Conservation (phyloP, 2,797 vertebrate species). For the Sebastes minor region DNA sequence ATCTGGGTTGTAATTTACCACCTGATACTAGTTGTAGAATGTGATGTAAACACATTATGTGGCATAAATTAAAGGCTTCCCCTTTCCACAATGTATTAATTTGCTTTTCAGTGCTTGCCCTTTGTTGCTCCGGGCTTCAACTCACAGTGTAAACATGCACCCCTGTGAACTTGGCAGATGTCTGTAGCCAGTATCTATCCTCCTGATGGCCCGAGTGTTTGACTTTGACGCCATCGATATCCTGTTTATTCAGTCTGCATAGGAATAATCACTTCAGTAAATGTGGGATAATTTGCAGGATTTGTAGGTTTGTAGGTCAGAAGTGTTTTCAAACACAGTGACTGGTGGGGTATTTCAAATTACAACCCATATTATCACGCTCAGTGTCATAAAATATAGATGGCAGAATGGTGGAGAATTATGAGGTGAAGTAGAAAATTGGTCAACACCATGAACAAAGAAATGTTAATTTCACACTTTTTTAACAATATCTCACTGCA, state of each 20-base stretch:
- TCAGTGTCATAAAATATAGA: background rate
- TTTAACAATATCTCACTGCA: background rate
- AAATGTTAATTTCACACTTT: background rate
- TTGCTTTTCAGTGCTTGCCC: slow-evolving; percentile 53
- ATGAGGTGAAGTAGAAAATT: background rate
- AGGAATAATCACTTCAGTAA: slow-evolving; percentile 74
- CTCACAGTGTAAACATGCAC: slow-evolving; percentile 61
- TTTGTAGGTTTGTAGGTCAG: slow-evolving; percentile 69
- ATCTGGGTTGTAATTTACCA: background rate
- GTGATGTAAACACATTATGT: background rate
- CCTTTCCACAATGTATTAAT: slow-evolving; percentile 23
- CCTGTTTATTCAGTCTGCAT: slow-evolving; percentile 79
- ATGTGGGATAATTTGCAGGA: slow-evolving; percentile 55
- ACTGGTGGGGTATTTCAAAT: background rate
- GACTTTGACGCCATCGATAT: slow-evolving; percentile 68
- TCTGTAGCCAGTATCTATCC: slow-evolving; percentile 60
- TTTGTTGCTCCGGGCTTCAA: slow-evolving; percentile 56
- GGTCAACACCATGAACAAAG: background rate
- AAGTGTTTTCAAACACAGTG: slow-evolving; percentile 24
- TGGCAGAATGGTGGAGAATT: background rate
- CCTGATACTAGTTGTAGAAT: background rate
- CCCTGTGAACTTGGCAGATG: slow-evolving; percentile 74
- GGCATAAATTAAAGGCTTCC: background rate
- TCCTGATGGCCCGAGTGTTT: slow-evolving; percentile 65
- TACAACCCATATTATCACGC: background rate